phyloP scores from a whole-genome alignment of 2,113 vertebrate genomes.

The Odontophorus gujanensis region DNA sequence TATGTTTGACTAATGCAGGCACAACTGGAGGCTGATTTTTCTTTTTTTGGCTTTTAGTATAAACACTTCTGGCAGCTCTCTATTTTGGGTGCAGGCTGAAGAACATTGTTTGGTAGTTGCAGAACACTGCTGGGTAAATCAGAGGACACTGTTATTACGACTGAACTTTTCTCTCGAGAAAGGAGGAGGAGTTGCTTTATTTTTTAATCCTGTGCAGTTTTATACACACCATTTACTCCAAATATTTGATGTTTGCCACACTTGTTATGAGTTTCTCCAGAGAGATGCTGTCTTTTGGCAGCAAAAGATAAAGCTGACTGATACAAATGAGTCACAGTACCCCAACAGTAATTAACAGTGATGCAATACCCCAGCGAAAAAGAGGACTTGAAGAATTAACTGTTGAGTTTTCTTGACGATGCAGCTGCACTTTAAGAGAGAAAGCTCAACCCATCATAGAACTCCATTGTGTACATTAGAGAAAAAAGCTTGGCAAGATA shows the following conservation, averaged over 20 bases:
- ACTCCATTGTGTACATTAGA: constrained; percentile 56
- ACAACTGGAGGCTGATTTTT: constrained; percentile 23
- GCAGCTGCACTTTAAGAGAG: constrained; percentile 52
- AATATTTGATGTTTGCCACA: constrained; percentile 70
- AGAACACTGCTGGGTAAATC: constrained; percentile 13
- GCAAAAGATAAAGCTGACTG: constrained; percentile 79
- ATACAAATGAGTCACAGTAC: constrained; percentile 78
- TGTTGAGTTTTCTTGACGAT: constrained; percentile 64
- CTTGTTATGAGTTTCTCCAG: constrained; percentile 81
- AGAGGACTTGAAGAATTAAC: constrained; percentile 70
- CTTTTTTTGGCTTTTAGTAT: constrained; percentile 23
- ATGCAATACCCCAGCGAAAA: constrained; percentile 78
- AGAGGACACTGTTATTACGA: not conserved
- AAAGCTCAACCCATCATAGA: constrained; percentile 59
- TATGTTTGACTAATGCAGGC: not conserved
- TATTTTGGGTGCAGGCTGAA: constrained; percentile 41
- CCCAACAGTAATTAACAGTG: constrained; percentile 76
- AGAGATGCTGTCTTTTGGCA: constrained; percentile 78
- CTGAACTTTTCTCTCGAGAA: constrained; percentile 30
- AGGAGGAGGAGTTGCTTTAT: constrained; percentile 37
- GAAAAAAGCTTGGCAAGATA: constrained; percentile 60
- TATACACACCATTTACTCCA: constrained; percentile 11
- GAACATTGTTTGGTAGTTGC: constrained; percentile 43
- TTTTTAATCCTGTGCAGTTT: constrained; percentile 53
- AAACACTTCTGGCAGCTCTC: constrained; percentile 17